Evolutionary conservation across 2,797 vertebrate species (phyloP).

Genomic region (Knipowitschia caucasica): DNA sequence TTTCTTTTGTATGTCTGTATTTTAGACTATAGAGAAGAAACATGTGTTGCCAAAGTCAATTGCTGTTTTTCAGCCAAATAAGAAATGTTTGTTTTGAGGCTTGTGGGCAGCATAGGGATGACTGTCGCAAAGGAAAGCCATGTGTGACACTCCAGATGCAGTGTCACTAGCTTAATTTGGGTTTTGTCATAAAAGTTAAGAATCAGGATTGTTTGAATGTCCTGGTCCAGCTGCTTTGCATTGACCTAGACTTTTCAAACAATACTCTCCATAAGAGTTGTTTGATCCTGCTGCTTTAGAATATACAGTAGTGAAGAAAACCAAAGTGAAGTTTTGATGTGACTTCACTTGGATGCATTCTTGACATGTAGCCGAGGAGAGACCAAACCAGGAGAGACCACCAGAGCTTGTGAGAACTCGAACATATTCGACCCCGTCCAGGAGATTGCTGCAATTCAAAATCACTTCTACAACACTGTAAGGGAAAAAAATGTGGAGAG

Average conservation of each 20-base stretch:
- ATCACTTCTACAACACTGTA: conserved; percentile 55
- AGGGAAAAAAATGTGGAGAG: conserved; percentile 41
- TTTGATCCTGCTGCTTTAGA: conserved; percentile 16
- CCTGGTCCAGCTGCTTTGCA: conserved; percentile 9
- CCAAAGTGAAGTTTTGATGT: conserved; percentile 7
- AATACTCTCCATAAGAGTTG: conserved; percentile 13
- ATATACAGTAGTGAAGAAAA: conserved; percentile 16
- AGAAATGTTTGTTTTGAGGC: conserved; percentile 12
- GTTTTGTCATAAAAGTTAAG: conserved; percentile 56
- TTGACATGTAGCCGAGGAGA: conserved; percentile 43
- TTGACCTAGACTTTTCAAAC: background rate
- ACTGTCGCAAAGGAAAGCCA: conserved; percentile 29
- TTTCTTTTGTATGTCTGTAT: no score
- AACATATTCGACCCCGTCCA: conserved; percentile 30
- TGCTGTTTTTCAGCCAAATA: conserved; percentile 11
- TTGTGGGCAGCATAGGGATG: conserved; percentile 3
- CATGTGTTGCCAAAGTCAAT: conserved; percentile 15
- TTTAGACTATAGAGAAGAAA: background rate
- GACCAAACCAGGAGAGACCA: conserved; percentile 37
- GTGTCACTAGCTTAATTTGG: conserved; percentile 25
- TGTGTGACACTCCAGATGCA: conserved; percentile 27
- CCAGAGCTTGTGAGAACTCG: conserved; percentile 33
- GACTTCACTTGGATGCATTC: conserved; percentile 33
- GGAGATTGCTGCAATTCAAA: conserved; percentile 41
- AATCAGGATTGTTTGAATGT: conserved; percentile 50